These are phyloP conservation scores for Siniperca knerii DNA, from an alignment of 2,113 vertebrate species.

Conservation along the genomic window DNA sequence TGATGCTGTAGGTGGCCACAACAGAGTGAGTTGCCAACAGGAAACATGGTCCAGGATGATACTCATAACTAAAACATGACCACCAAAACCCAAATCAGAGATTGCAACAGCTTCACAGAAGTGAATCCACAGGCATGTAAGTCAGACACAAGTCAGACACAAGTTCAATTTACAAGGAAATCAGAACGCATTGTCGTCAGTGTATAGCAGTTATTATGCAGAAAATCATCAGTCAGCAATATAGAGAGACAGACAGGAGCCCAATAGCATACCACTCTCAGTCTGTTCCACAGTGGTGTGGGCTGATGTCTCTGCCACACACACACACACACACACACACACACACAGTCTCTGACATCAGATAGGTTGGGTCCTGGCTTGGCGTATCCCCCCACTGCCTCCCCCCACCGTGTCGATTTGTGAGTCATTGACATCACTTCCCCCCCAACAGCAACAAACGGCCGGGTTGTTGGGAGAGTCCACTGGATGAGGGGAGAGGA, in stretches of 20 bases:
- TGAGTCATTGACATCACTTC: slow-evolving; percentile 82
- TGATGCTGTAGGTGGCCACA: slow-evolving; percentile 15
- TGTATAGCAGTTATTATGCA: slow-evolving; percentile 51
- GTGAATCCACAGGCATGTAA: slow-evolving; percentile 41
- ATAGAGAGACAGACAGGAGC: too few species aligned
- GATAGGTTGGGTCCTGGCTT: slow-evolving; percentile 66
- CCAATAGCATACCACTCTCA: too few species aligned
- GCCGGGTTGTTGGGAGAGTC: slow-evolving; percentile 81
- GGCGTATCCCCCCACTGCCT: slow-evolving; percentile 45
- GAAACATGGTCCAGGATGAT: not conserved
- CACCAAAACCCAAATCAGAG: slow-evolving; percentile 46
- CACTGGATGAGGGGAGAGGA: slow-evolving; percentile 46
- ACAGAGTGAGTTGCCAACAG: slow-evolving; percentile 22
- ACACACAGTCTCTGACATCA: slow-evolving; percentile 66
- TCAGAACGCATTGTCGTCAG: not conserved
- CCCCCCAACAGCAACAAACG: slow-evolving; percentile 79
- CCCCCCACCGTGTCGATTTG: slow-evolving; percentile 37
- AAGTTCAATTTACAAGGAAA: not conserved
- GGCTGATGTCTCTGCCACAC: slow-evolving; percentile 26
- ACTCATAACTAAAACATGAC: slow-evolving; percentile 32
- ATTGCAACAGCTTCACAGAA: slow-evolving; percentile 36
- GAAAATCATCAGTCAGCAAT: slow-evolving; percentile 55
- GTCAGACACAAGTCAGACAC: not conserved
- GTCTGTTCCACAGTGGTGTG: too few species aligned
- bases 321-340: slow-evolving; percentile 31